Percentiles rank a stretch among this genome's conserved stretches.
phyloP scores from a whole-genome alignment of 2,888 invertebrate species.

The Thysanoteuthis rhombus region DNA sequence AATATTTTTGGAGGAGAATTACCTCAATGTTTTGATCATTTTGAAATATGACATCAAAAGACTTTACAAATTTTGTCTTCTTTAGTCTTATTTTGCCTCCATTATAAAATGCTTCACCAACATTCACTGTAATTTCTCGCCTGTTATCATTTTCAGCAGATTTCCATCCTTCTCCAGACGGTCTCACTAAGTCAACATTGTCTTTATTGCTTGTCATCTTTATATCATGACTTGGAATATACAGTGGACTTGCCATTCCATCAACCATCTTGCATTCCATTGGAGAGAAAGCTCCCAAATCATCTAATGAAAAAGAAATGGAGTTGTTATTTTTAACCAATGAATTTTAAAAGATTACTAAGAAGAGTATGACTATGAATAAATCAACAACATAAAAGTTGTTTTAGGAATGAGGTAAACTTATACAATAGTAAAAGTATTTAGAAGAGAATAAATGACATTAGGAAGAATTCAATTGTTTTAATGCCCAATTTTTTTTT shows the following conservation, averaged over 20 bases:
- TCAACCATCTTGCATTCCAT: not conserved
- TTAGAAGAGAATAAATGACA: too few relatives aligned
- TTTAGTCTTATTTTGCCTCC: not conserved
- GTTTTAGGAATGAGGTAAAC: too few relatives aligned
- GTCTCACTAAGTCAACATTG: not conserved
- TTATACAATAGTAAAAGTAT: too few relatives aligned
- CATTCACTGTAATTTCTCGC: not conserved
- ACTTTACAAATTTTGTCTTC: not conserved
- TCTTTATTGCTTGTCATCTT: conserved; percentile 14
- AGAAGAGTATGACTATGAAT: too few relatives aligned
- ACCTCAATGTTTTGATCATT: not conserved
- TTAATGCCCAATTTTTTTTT: too few relatives aligned
- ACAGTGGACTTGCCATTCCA: conserved; percentile 26
- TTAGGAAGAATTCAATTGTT: too few relatives aligned
- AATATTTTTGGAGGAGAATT: not conserved
- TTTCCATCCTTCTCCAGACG: conserved; percentile 13
- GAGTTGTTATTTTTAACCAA: not conserved
- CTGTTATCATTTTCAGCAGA: conserved; percentile 1
- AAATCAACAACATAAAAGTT: too few relatives aligned
- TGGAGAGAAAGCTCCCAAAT: not conserved
- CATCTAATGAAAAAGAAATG: not conserved
- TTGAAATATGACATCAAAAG: conserved; percentile 13
- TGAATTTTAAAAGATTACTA: too few relatives aligned
- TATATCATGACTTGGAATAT: not conserved
- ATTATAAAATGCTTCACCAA: not conserved